Base-by-base conservation (phyloP, 2,888 invertebrate genomes). In the Drosophila anceps region DNA sequence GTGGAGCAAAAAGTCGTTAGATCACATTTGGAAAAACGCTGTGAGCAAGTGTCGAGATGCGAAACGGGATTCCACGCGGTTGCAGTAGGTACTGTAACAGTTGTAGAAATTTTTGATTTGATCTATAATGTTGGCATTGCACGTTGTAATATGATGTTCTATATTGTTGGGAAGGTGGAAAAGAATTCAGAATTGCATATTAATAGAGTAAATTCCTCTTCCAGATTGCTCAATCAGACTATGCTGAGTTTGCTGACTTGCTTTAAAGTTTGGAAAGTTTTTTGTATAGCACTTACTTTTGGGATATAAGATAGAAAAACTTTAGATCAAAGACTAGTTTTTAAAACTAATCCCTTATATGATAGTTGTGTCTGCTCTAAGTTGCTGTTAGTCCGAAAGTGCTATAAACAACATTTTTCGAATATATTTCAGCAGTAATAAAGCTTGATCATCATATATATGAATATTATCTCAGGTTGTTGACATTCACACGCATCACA, bases 1-100 rank as follows among this genome's bases (percentile, higher is more conserved):
- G 67, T 78, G 84, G 71, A 68, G 81, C 60, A 29, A 39, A 63
- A 35, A 55, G 27, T 59, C 48, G 46, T 65, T 61, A 54, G 51
- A 61, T 60, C 29, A 43, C 24, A 50, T 27, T 37, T 31, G 33
- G 39, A 7, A 37, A 37, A 41, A 29, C 12, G 20, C 37, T 54
- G 60, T 70, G 69, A 68, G 69, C 68, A 68, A 18, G 41, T 48
- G 6, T n/a, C 13, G 29, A 48, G 18, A n/a, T 37, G 12, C n/a
- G 18, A 31, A 7, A 35, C 46, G 48, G 20, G 4, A 35, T 15
- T 50, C 18, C 18, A 2, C 20, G 7, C 9, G 39, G 13, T 27
- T 5, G 50, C 4, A 13, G 13, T 35, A 5, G 20, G 20, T n/a
- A 13, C 10, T 44, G 24, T 35, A 27, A 12, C 33, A n/a, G n/a